Evolutionary conservation across 2,113 vertebrate genomes (phyloP).

Genomic region (Limnothrissa miodon): DNA sequence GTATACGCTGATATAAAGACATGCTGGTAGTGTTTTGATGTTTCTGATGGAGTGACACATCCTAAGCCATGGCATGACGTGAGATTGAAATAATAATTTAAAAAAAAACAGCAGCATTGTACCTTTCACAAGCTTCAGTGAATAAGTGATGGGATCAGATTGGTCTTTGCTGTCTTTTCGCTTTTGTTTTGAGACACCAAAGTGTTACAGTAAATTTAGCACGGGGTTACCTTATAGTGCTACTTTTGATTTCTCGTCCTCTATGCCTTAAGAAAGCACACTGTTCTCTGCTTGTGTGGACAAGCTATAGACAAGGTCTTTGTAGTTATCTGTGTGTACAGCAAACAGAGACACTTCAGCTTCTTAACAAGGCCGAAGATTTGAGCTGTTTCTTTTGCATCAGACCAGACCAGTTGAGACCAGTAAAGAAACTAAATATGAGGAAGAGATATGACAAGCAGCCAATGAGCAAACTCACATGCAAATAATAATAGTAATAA

Average conservation of each 20-base stretch:
- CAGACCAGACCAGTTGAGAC: not conserved
- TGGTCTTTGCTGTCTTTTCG: not conserved
- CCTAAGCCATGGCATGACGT: not conserved
- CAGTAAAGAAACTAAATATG: slow-evolving; percentile 4
- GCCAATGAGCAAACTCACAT: slow-evolving; percentile 65
- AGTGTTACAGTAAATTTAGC: slow-evolving; percentile 45
- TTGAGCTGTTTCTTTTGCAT: not conserved
- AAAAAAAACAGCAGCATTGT: not conserved
- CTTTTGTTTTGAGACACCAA: not conserved
- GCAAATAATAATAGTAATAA: slow-evolving; percentile 29
- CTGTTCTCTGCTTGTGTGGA: slow-evolving; percentile 90
- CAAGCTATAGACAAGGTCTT: slow-evolving; percentile 94
- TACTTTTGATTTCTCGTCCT: slow-evolving; percentile 70
- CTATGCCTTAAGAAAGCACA: slow-evolving; percentile 88
- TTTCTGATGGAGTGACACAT: not conserved
- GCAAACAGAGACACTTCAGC: slow-evolving; percentile 86
- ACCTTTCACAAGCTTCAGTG: not conserved
- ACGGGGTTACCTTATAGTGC: slow-evolving; percentile 79
- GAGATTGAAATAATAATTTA: not conserved
- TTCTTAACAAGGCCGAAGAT: slow-evolving; percentile 42
- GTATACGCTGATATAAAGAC: not conserved
- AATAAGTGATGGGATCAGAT: not conserved
- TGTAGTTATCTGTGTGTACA: slow-evolving; percentile 95
- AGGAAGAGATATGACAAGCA: no score
- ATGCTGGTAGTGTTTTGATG: not conserved